Conservation (phyloP, 2,888 invertebrate genomes). For the Lamproptera curius region DNA sequence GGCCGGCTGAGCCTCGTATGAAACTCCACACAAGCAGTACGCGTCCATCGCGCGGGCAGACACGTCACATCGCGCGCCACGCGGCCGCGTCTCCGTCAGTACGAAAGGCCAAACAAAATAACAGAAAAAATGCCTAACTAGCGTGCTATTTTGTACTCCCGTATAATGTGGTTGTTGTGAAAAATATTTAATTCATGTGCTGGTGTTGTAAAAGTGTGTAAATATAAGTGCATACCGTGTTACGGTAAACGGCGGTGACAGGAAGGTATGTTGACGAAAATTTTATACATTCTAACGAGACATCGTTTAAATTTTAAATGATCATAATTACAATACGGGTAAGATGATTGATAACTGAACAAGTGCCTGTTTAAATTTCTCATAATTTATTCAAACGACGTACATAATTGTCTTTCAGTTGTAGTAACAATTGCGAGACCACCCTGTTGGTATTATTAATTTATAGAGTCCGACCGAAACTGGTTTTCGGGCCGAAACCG, state of each 20-base stretch:
- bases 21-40: slow-evolving; percentile 17
- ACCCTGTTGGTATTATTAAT: neutral
- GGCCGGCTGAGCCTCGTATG: slow-evolving; percentile 25
- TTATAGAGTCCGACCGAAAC: no score
- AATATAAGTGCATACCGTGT: neutral
- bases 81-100: slow-evolving; percentile 21
- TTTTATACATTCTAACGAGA: neutral
- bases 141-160: slow-evolving; percentile 33
- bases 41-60: slow-evolving; percentile 28
- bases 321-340: neutral
- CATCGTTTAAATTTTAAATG: neutral
- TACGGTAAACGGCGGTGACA: neutral
- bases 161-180: slow-evolving; percentile 32
- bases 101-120: slow-evolving; percentile 32
- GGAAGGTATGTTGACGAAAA: slow-evolving; percentile 15
- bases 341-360: neutral
- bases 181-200: slow-evolving; percentile 11
- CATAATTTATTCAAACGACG: neutral
- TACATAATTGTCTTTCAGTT: neutral
- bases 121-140: slow-evolving; percentile 37
- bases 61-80: slow-evolving; percentile 23
- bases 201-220: neutral
- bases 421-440: neutral
- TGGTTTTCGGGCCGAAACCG: no score
- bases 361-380: neutral